Evolutionary conservation across 2,797 vertebrate species (phyloP), one percentile per base, ranked within the genome.

Genomic region (Sylvilagus floridanus): DNA sequence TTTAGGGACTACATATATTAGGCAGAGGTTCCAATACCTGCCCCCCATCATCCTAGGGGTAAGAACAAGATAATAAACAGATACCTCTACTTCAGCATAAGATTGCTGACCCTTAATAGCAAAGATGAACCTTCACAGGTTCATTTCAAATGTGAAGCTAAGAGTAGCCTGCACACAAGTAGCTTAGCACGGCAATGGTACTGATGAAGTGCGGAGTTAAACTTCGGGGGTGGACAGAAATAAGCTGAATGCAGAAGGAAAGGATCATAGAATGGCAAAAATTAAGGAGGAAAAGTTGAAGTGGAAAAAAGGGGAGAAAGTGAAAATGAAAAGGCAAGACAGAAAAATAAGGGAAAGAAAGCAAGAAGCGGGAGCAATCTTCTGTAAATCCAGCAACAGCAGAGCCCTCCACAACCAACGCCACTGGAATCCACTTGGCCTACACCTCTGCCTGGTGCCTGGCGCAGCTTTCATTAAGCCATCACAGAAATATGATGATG

Each of bases 251-350:
- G 3, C 75, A 86, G 83, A 69, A 35, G 37, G 35, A 71, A 87
- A 92, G 13, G 12, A 50, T 88, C 86, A 63, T 13, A 50, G 16
- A 52, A 90, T 12, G 52, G 52, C 17, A 79, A 75, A 89, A n/a
- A 47, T 66, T 4, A 71, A 94, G 11, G 32, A 62, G 88, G 6
- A 35, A 35, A 84, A 71, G 35, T 83, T 71, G 47, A 88, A 75
- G 30, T 42, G 28, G 62, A n/a, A 60, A 47, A 26, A 90, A 32
- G 84, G 1, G 8, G 7, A 87, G 10, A 90, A 1, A 13, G 14
- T n/a, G 32, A 66, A 73, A 69, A 65, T 37, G 32, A 84, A 68
- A 68, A 69, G 37, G 35, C 86, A 86, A 87, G 22, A 14, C 8
- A 32, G 30, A 37, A 85, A 52, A 86, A 63, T 10, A 72, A 79